Percentiles rank a stretch among this genome's conserved stretches.
phyloP scores from a whole-genome alignment of 2,113 vertebrate species.

The Dasyprocta punctata region DNA sequence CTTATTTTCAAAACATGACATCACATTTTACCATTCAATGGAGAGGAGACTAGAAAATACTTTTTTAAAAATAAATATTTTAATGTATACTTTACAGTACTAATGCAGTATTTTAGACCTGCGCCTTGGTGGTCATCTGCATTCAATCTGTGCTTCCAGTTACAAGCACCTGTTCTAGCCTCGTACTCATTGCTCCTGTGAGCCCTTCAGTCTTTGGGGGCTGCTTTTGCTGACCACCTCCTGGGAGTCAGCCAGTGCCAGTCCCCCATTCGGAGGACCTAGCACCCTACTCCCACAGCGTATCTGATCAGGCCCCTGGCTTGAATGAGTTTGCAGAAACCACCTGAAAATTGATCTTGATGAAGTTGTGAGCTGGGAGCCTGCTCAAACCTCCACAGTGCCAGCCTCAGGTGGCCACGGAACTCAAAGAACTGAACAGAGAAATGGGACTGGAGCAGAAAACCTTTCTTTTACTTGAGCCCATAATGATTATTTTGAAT shows the following conservation, averaged over 20 bases:
- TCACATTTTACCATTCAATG: constrained; percentile 13
- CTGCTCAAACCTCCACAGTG: not conserved
- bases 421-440: constrained; percentile 74
- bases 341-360: constrained; percentile 4
- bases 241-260: not conserved
- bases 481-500: constrained; percentile 79
- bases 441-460: constrained; percentile 67
- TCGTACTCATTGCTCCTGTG: not conserved
- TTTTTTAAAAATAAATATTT: constrained; percentile 69
- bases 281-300: not conserved
- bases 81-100: constrained; percentile 61
- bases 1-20: constrained; percentile 42
- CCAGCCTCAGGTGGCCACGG: not conserved
- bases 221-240: not conserved
- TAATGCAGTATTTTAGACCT: constrained; percentile 24
- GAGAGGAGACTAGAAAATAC: constrained; percentile 26
- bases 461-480: constrained; percentile 71
- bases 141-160: constrained; percentile 27
- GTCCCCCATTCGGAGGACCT: not conserved
- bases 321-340: constrained; percentile 57
- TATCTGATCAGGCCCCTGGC: constrained; percentile 30
- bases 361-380: not conserved
- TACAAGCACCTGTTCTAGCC: not conserved
- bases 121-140: not conserved
- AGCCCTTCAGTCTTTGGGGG: not conserved